Evolutionary conservation across 64 coral and sea anemone genomes (phyloP).

Genomic region (Montipora capricornis): DNA sequence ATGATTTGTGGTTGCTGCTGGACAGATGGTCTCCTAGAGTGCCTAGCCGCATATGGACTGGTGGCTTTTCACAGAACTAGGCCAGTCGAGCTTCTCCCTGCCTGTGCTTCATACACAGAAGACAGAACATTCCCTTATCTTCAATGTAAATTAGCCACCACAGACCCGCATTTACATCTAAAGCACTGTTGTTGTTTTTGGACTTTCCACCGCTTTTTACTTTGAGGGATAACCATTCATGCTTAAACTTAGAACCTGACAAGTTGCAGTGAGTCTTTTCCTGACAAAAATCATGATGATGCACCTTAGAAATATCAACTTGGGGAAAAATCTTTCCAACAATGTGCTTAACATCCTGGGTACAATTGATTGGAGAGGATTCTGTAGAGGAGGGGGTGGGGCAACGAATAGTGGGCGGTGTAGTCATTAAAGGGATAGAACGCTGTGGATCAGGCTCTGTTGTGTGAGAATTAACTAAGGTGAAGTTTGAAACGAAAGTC

Average conservation of each 20-base stretch:
- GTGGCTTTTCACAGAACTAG: not conserved
- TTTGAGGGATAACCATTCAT: slow-evolving; percentile 17
- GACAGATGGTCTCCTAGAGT: slow-evolving; percentile 19
- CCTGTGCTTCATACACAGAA: slow-evolving; percentile 40
- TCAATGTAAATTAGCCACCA: slow-evolving; percentile 19
- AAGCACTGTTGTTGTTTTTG: slow-evolving; percentile 9
- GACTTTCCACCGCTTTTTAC: slow-evolving; percentile 21
- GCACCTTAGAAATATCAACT: slow-evolving; percentile 21
- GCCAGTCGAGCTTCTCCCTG: not conserved
- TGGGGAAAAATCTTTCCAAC: not conserved
- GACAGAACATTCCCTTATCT: slow-evolving; percentile 15
- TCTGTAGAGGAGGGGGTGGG: not conserved
- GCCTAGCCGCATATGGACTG: not conserved
- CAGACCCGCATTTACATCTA: not conserved
- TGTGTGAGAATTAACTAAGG: not conserved
- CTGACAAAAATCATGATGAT: slow-evolving; percentile 22
- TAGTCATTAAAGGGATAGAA: not conserved
- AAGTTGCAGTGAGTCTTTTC: not conserved
- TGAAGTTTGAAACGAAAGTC: no score
- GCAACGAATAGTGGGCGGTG: no score
- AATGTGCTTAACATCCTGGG: not conserved
- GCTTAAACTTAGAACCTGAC: slow-evolving; percentile 8
- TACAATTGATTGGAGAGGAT: not conserved
- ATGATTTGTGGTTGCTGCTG: not conserved
- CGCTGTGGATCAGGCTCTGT: not conserved